Evolutionary conservation across 2,888 invertebrate species (phyloP).

Genomic region (Tetragonula carbonaria): DNA sequence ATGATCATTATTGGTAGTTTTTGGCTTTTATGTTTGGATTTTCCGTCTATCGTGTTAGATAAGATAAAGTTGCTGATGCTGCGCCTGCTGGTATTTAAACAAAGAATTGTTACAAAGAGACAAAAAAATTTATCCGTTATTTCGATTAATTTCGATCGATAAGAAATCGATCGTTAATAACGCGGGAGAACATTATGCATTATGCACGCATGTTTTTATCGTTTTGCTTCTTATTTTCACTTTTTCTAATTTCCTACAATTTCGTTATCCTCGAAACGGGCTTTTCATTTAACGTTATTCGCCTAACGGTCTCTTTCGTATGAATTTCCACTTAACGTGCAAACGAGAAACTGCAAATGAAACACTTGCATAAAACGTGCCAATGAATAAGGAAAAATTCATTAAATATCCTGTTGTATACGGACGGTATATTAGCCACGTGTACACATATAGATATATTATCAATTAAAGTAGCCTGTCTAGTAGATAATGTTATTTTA

Average conservation of each 20-base stretch:
- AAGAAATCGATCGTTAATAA: not conserved
- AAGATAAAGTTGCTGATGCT: conserved; percentile 55
- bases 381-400: conserved; percentile 3
- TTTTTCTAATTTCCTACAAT: not conserved
- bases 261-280: not conserved
- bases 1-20: conserved; percentile 42
- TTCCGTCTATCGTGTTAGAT: conserved; percentile 48
- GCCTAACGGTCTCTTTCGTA: too few species aligned
- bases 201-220: not conserved
- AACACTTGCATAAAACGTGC: not conserved
- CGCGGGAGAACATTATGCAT: not conserved
- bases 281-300: not conserved
- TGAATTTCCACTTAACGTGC: not conserved
- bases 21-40: conserved; percentile 38
- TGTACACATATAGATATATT: not conserved
- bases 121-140: not conserved
- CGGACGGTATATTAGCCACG: not conserved
- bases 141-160: not conserved
- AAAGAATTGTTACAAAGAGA: not conserved
- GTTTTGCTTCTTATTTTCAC: not conserved
- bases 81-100: not conserved
- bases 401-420: not conserved
- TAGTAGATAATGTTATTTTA: not conserved
- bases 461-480: not conserved
- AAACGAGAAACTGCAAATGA: not conserved